Evolutionary conservation across 2,888 invertebrate species (phyloP), one percentile per base, ranked within the genome.

Genomic region (Stenodera caucasica): DNA sequence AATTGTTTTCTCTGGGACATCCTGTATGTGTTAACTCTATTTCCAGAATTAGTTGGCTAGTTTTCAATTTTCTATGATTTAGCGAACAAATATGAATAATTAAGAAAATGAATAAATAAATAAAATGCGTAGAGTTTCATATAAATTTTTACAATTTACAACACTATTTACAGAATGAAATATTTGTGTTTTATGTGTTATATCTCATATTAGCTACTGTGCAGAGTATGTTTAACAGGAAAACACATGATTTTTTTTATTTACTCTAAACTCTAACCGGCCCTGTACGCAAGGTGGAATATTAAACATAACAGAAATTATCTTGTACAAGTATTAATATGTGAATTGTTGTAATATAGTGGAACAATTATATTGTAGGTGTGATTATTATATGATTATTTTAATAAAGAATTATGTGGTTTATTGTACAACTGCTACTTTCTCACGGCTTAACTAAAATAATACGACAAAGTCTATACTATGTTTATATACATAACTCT

Each of bases 261-360:
- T 69, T 68, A 71, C 69, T 69, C 67, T n/a, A n/a, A n/a, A 29
- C 26, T 64, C 70, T 65, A 65, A 63, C 45, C 45, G 45, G 12
- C 45, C 45, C 45, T n/a, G 45, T 45, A 23, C 23, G 50, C 32
- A 35, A 23, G 37, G 67, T 64, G 70, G 69, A 54, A 64, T 64
- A 72, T 71, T 72, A 74, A 72, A 74, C 74, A 75, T 21, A 45
- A 45, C 45, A 45, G 72, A 70, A 74, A 74, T 69, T 73, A 75
- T 75, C 73, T 74, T 70, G 72, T 70, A 72, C 71, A 73, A 73
- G 74, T 75, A 75, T 75, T 75, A 75, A 73, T 73, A 71, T 74
- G 72, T 73, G 72, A 74, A 72, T 71, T 73, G 71, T 69, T 71
- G 70, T 70, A 70, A 65, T 65, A 59, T 66, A 69, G 71, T 66